Evolutionary conservation across 1,140 invertebrate genomes (phyloP), one percentile per base, ranked within the genome.

Genomic region (Drosophila bocqueti): DNA sequence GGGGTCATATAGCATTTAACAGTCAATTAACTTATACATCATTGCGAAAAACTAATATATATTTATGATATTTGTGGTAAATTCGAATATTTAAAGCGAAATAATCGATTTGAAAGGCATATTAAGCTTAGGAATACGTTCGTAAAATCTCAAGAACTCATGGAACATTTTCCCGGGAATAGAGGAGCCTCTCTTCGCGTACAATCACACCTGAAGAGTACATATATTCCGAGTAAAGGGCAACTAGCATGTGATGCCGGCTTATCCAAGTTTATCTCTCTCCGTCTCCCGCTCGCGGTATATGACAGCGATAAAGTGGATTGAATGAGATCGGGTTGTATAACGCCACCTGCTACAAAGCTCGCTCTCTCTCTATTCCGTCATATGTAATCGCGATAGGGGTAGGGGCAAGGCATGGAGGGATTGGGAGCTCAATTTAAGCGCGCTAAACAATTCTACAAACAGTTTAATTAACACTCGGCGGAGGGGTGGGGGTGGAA

Each of bases 401-500:
- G n/a, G 21, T 15, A 15, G 31, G 10, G 13, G 55, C 3, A 21
- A 7, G 52, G 13, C 21, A 8, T 10, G 34, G 18, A 9, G 54
- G 45, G 29, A 16, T 26, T 29, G 38, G 16, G 43, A 31, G 31
- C 61, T 64, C 50, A 77, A 59, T 66, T 50, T 69, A 47, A 45
- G 50, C 66, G 36, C 66, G 71, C 72, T 81, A 81, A 84, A 55
- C 72, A 76, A 84, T 80, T 77, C 77, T 57, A 77, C 81, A 84
- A 67, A 81, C 77, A 60, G 74, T 81, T 85, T 81, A 85, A 84
- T 84, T 84, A 84, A 74, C 82, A 85, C 82, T 58, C 45, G 21
- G 16, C 9, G 4, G 16, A 4, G 47, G 47, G 15, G 3, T 16
- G 46, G 6, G 18, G 26, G 34, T 21, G 7, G 16, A 2, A 18